Evolutionary conservation across 2,113 vertebrate species (phyloP), one percentile per base, ranked within the genome.

Genomic region (Tupaia tana): DNA sequence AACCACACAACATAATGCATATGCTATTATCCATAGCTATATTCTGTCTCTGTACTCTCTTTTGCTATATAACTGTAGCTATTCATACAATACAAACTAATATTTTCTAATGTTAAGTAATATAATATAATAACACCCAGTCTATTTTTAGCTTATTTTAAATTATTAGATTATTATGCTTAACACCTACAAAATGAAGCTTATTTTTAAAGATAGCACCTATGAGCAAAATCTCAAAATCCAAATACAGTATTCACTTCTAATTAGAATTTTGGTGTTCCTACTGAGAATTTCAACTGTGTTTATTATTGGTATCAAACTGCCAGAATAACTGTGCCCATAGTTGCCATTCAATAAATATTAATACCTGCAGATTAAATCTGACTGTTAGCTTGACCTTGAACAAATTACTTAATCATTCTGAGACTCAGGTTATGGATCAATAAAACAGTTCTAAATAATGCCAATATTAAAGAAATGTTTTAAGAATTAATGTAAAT

Each of bases 381-480:
- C 13, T 2, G 19, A 22, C 73, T 90, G 52, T 87, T 79, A 86
- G 16, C 22, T 59, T 80, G 61, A 90, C n/a, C 19, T 61, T 52
- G 18, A 6, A 8, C 66, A 15, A 89, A 43, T 70, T 56, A 79
- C 14, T 43, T 69, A 81, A 84, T 27, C 8, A 91, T 20, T 66
- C 29, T 73, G 14, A 89, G 16, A 74, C 2, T 90, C 13, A n/a
- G 14, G 43, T 85, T 85, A 73, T 2, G 88, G 27, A 66, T 88
- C 61, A 91, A 43, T 20, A 93, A 95, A 96, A 69, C 85, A 27
- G 20, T 83, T 83, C 70, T 74, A 73, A 73, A 70, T 73, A 59
- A 90, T 14, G 56, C 13, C 52, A 93, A 66, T 58, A 7, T 61
- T 71, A 63, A 80, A 70, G 70, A 12, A 73, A 61, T 64, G 25